Base-by-base conservation (phyloP, 2,888 invertebrate genomes). In the Diarsia brunnea region DNA sequence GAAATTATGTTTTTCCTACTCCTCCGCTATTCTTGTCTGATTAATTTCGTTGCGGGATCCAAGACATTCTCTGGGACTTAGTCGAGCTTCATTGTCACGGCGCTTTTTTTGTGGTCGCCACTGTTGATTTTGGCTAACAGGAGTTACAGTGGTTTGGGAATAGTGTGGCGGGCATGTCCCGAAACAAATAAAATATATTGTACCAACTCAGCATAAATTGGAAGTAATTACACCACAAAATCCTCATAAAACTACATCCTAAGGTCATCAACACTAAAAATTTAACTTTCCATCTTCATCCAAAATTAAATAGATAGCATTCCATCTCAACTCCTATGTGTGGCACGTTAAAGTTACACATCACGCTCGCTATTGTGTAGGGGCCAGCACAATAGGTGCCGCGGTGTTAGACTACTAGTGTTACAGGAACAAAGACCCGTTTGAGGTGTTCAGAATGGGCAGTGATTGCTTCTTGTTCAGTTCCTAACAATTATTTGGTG, bases 401-500 rank as follows among this genome's bases (percentile, higher is more conserved):
- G 74, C 78, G 75, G 71, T 84, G 88, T 88, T 79, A 86, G 86
- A 91, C 92, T 92, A 93, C 93, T 90, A 91, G 93, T 92, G 88
- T 92, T 92, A 92, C 91, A 86, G 84, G 75, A 63, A 91, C 90
- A 91, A 92, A 87, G 86, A 71, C 31, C 58, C 79, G 84, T 85
- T 89, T 87, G 83, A 87, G 79, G 47, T 84, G 73, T 51, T 79
- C 78, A 84, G 88, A 89, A 87, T 84, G 81, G 81, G 60, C 82
- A 82, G 89, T 92, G 92, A 92, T 91, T 92, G 92, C 91, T 88
- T 79, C 89, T 92, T 91, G 91, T 92, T 90, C 89, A 78, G 80
- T 69, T 24, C 55, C 69, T 81, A 82, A 89, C 89, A 80, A 84
- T 79, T 79, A 51, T 66, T 80, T 85, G 43, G 72, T 74, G 72